These are phyloP conservation scores for Sakesphorus luctuosus DNA, from an alignment of 2,113 vertebrate genomes.

Conservation along the genomic window DNA sequence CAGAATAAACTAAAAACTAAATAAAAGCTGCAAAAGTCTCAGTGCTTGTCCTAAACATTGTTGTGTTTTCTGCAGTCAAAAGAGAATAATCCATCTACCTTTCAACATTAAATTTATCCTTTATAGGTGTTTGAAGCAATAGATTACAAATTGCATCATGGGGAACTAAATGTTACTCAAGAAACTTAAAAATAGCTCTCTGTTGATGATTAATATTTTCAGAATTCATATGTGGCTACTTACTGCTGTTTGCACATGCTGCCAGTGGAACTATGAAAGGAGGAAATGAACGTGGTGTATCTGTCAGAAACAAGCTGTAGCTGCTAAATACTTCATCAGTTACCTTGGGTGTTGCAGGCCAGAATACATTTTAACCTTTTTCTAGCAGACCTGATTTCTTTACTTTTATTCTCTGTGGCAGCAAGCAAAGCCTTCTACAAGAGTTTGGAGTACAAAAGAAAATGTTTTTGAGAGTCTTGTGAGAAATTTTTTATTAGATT, in stretches of 20 bases:
- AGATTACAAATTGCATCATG: neutral
- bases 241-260: neutral
- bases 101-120: neutral
- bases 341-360: neutral
- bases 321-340: neutral
- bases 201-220: neutral
- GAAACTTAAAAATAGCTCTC: slow-evolving; percentile 1
- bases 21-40: neutral
- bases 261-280: neutral
- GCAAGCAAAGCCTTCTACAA: neutral
- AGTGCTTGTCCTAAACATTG: neutral
- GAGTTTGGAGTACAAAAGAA: neutral
- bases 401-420: neutral
- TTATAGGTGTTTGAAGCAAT: neutral
- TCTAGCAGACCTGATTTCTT: neutral
- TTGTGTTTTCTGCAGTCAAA: neutral
- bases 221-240: neutral
- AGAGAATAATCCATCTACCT: neutral
- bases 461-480: neutral
- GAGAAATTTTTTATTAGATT: neutral
- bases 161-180: neutral
- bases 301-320: slow-evolving; percentile 2
- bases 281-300: neutral
- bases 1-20: neutral
- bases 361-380: neutral